phyloP scores from a whole-genome alignment of 2,797 vertebrate genomes.

The Echeneis naucrates region DNA sequence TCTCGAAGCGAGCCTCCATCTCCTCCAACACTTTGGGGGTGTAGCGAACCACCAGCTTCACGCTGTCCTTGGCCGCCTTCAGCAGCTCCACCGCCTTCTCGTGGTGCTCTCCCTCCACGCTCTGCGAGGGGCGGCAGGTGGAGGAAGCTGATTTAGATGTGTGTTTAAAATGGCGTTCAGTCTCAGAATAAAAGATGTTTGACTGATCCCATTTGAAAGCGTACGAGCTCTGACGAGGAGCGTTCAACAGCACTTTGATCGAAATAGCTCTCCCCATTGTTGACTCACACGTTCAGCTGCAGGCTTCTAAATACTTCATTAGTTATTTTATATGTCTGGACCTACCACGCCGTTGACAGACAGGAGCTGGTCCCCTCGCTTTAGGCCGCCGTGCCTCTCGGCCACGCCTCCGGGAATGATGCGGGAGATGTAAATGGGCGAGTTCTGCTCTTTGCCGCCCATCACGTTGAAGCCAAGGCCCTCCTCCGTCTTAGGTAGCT shows the following conservation, averaged over 20 bases:
- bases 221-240: neutral
- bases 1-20: slow-evolving; percentile 99
- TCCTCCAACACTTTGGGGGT: slow-evolving; percentile 99
- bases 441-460: slow-evolving; percentile 99
- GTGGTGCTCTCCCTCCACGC: slow-evolving; percentile 97
- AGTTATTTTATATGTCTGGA: too few relatives aligned
- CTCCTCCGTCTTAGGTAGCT: slow-evolving; percentile 98
- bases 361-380: slow-evolving; percentile 96
- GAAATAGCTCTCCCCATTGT: slow-evolving; percentile 12
- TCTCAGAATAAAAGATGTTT: neutral
- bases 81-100: slow-evolving; percentile 97
- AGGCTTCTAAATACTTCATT: too few relatives aligned
- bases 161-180: slow-evolving; percentile 3
- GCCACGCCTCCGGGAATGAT: slow-evolving; percentile 98
- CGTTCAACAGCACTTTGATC: slow-evolving; percentile 27
- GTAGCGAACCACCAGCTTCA: slow-evolving; percentile 98
- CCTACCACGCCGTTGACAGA: slow-evolving; percentile 98
- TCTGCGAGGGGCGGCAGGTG: too few relatives aligned
- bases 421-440: slow-evolving; percentile 98
- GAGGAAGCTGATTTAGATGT: slow-evolving; percentile 26
- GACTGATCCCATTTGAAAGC: slow-evolving; percentile 5
- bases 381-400: slow-evolving; percentile 96
- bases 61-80: slow-evolving; percentile 96
- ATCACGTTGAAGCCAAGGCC: slow-evolving; percentile 99
- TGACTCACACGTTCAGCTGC: slow-evolving; percentile 22